These are phyloP conservation scores for Lycocorax pyrrhopterus DNA, from an alignment of 2,113 vertebrate genomes.

Conservation along the genomic window DNA sequence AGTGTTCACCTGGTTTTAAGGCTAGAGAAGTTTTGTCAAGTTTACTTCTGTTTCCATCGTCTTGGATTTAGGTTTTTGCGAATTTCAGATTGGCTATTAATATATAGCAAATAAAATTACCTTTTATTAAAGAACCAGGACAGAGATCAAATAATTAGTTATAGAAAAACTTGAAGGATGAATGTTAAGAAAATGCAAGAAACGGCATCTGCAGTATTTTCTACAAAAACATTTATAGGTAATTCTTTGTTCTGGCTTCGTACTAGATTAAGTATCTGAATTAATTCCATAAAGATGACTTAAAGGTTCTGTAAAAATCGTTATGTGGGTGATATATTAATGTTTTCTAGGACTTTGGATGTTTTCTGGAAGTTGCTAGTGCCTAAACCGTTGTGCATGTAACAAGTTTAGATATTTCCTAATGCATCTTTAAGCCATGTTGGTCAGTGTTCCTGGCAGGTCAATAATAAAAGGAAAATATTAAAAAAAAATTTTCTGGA, in stretches of 20 bases:
- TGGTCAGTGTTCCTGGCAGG: neutral
- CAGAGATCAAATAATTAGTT: neutral
- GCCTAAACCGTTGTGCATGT: neutral
- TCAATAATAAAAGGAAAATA: constrained; percentile 16
- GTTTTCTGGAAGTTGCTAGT: neutral
- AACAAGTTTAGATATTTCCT: neutral
- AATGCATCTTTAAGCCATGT: neutral
- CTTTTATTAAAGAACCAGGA: neutral
- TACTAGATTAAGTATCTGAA: neutral
- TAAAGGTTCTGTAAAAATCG: neutral
- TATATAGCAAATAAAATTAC: neutral
- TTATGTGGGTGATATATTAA: neutral
- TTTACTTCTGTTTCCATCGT: neutral
- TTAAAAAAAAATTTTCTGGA: constrained; percentile 6
- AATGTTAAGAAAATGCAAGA: neutral
- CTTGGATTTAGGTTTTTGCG: neutral
- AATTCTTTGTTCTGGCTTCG: neutral
- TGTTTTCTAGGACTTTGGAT: neutral
- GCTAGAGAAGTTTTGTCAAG: neutral
- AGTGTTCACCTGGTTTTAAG: neutral
- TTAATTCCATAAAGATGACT: neutral
- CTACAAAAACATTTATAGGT: neutral
- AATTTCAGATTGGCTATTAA: neutral
- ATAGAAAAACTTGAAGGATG: neutral
- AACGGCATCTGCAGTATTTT: neutral